These are phyloP conservation scores for Pogoniulus pusillus DNA, from an alignment of 2,797 vertebrate genomes.

Conservation along the genomic window DNA sequence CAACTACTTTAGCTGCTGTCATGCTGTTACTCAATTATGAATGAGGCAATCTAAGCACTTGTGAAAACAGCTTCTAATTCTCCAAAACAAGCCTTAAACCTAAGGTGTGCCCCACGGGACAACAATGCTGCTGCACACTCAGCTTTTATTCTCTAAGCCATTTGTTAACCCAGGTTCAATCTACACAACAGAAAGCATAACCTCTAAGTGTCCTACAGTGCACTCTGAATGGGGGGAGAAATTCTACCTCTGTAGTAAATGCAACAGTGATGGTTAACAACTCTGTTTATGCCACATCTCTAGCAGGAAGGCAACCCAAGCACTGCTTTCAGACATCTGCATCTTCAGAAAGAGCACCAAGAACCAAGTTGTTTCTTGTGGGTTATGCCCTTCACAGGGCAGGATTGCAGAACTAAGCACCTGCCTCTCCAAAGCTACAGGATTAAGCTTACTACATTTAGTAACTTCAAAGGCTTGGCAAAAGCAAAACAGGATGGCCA, in stretches of 20 bases:
- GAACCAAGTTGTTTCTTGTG: background rate
- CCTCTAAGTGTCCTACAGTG: background rate
- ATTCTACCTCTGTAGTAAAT: background rate
- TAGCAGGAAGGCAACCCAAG: background rate
- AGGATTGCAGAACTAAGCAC: background rate
- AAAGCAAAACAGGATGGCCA: background rate
- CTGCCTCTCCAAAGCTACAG: background rate
- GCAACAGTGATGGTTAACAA: background rate
- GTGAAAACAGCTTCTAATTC: constrained; percentile 30
- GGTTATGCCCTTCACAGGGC: background rate
- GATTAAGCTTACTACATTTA: background rate
- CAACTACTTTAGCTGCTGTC: constrained; percentile 24
- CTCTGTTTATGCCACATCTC: background rate
- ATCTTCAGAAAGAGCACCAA: background rate
- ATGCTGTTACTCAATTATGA: constrained; percentile 37
- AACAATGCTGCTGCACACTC: background rate
- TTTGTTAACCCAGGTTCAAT: constrained; percentile 20
- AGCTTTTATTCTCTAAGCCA: background rate
- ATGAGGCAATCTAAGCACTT: constrained; percentile 16
- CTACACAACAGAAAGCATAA: background rate
- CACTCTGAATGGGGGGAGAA: background rate
- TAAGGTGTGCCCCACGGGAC: constrained; percentile 4
- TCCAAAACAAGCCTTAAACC: constrained; percentile 14
- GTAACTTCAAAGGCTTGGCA: background rate
- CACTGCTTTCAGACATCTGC: background rate